These are phyloP conservation scores for Prunella himalayana DNA, from an alignment of 2,113 vertebrate genomes.

Conservation along the genomic window DNA sequence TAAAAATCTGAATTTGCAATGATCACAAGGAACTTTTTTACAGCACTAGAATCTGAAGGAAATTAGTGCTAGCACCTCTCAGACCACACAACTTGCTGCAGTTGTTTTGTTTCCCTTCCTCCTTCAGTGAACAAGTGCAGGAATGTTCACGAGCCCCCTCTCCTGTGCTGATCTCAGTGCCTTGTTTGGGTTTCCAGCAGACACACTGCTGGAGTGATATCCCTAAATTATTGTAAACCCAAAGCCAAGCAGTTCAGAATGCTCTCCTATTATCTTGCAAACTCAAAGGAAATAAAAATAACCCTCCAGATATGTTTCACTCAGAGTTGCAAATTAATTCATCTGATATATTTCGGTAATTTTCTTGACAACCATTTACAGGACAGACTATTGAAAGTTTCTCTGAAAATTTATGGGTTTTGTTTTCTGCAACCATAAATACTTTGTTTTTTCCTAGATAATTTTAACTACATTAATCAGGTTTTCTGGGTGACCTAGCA, in stretches of 20 bases:
- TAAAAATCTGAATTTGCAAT: not conserved
- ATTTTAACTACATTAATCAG: constrained; percentile 62
- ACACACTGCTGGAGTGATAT: not conserved
- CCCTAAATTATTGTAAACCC: not conserved
- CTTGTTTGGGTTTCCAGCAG: not conserved
- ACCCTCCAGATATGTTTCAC: not conserved
- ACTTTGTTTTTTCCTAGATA: constrained; percentile 26
- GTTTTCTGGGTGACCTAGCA: constrained; percentile 37
- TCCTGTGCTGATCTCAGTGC: not conserved
- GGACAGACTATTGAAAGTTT: not conserved
- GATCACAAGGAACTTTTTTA: not conserved
- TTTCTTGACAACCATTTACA: not conserved
- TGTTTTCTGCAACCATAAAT: not conserved
- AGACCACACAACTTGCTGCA: rapidly evolving
- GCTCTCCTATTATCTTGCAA: not conserved
- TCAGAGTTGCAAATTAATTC: not conserved
- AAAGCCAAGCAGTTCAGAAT: not conserved
- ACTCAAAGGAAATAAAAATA: not conserved
- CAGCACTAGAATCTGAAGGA: not conserved
- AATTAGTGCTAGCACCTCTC: not conserved
- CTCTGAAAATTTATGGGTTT: not conserved
- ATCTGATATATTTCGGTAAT: not conserved
- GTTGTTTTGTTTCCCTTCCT: not conserved
- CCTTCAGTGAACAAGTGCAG: not conserved
- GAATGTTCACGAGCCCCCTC: not conserved